A percentile compares a stretch with the other conserved stretches of the same genome.
These are phyloP conservation scores for Temnothorax unifasciatus DNA, from an alignment of 2,888 invertebrate genomes.

Conservation along the genomic window DNA sequence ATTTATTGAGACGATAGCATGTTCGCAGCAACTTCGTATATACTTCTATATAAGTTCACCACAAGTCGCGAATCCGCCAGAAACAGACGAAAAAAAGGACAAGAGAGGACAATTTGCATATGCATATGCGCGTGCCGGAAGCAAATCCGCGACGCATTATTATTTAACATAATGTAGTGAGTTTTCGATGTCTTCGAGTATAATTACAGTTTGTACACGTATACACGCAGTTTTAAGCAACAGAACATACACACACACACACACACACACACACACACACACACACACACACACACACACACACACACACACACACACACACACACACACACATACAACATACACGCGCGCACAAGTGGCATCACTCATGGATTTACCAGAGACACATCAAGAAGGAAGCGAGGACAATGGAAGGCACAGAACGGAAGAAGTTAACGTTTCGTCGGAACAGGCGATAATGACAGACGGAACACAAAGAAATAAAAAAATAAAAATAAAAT, in stretches of 20 bases:
- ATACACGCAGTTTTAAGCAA: constrained; percentile 77
- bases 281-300: constrained; percentile 58
- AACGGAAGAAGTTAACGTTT: constrained; percentile 61
- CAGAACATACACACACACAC: constrained; percentile 61
- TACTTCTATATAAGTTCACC: not conserved
- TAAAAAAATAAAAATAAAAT: constrained; percentile 77
- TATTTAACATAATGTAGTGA: constrained; percentile 85
- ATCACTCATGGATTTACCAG: constrained; percentile 79
- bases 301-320: constrained; percentile 69
- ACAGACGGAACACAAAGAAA: constrained; percentile 69
- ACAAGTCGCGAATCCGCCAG: constrained; percentile 77
- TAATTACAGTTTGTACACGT: constrained; percentile 85
- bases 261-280: constrained; percentile 57
- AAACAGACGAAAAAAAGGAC: constrained; percentile 32
- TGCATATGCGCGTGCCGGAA: constrained; percentile 36
- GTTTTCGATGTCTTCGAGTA: constrained; percentile 86
- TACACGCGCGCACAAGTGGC: constrained; percentile 83
- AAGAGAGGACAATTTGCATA: constrained; percentile 29
- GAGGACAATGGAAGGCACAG: constrained; percentile 55
- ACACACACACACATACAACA: constrained; percentile 14
- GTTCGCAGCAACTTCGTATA: not conserved
- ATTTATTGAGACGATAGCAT: not conserved
- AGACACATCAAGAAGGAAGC: constrained; percentile 72
- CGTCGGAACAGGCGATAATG: constrained; percentile 62
- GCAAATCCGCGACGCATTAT: constrained; percentile 81